Conservation (phyloP, 2,113 vertebrate species). For the Empidonax traillii region DNA sequence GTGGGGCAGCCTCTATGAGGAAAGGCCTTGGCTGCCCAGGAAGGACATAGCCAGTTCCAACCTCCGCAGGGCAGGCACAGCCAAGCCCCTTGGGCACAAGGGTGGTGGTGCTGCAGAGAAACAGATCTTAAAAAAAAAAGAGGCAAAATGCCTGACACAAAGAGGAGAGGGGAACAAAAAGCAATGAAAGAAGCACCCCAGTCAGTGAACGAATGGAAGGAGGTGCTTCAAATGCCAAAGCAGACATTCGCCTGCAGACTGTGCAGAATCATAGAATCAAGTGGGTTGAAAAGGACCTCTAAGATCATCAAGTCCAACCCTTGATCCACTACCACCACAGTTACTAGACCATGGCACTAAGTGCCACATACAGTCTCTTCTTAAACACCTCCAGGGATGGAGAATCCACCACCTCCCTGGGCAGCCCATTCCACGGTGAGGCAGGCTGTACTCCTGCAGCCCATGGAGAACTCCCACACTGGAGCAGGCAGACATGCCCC, state of each 20-base stretch:
- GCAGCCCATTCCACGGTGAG: too few relatives aligned
- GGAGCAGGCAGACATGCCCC: not conserved
- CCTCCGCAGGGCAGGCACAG: accelerated
- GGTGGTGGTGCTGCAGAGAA: not conserved
- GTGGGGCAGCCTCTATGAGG: accelerated
- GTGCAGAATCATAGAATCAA: too few relatives aligned
- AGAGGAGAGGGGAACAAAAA: not conserved
- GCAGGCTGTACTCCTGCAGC: not conserved
- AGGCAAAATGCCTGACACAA: not conserved
- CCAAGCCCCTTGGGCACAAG: accelerated
- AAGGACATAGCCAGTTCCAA: not conserved
- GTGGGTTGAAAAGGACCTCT: too few relatives aligned
- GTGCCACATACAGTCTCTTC: too few relatives aligned
- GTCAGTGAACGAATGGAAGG: not conserved
- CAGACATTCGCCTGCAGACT: not conserved
- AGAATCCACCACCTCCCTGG: too few relatives aligned
- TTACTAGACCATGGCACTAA: too few relatives aligned
- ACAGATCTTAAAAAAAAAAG: accelerated
- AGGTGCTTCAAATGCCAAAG: not conserved
- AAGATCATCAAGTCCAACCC: too few relatives aligned
- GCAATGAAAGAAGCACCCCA: not conserved
- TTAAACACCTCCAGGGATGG: too few relatives aligned
- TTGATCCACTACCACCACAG: too few relatives aligned
- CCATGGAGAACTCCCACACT: not conserved
- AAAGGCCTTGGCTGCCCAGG: too few relatives aligned